Conservation (phyloP, 2,113 vertebrate species). For the Benitochromis conjunctus region DNA sequence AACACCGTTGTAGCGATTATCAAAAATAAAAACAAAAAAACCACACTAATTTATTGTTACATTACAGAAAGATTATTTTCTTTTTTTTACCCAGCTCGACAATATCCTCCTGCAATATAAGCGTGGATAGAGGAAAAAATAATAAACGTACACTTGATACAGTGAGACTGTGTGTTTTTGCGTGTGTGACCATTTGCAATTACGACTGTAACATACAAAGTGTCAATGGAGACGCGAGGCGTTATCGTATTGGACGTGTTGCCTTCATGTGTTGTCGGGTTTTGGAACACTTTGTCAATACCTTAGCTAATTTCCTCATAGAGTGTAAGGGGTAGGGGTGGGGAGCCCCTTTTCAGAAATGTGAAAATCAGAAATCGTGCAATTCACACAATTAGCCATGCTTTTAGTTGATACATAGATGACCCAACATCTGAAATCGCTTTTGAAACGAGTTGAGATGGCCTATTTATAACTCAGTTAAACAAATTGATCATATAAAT, state of each 20-base stretch:
- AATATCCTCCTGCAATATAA: neutral
- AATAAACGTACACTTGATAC: neutral
- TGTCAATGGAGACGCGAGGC: neutral
- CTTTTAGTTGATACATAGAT: neutral
- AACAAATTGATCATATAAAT: neutral
- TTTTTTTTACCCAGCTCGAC: neutral
- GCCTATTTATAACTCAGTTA: neutral
- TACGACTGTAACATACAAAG: neutral
- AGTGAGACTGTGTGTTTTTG: neutral
- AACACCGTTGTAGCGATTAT: neutral
- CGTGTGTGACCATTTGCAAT: neutral
- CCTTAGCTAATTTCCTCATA: neutral
- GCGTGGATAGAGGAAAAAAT: neutral
- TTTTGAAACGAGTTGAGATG: neutral
- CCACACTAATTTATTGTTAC: neutral
- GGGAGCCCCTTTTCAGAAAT: neutral
- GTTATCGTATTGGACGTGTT: neutral
- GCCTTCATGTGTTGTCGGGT: constrained; percentile 4
- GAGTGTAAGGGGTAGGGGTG: neutral
- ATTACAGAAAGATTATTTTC: neutral
- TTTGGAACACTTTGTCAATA: neutral
- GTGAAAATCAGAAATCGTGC: neutral
- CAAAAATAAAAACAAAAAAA: neutral
- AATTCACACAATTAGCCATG: neutral
- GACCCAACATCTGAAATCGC: neutral